Conservation (phyloP, 2,797 vertebrate genomes). For the Ispidina lecontei region DNA sequence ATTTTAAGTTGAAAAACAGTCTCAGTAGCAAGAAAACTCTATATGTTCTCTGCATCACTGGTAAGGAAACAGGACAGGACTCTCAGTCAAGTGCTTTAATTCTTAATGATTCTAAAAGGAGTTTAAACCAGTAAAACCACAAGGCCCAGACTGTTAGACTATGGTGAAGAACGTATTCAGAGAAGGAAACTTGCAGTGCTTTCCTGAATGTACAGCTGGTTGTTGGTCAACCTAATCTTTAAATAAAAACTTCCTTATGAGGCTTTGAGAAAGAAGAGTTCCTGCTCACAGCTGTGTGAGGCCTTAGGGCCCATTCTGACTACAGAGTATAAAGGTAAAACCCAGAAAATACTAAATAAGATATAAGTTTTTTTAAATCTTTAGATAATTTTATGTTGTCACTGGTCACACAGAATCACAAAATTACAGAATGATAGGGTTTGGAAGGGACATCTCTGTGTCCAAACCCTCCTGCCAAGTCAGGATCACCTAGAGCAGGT, state of each 20-base stretch:
- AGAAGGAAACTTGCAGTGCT: not conserved
- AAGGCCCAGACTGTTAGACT: not conserved
- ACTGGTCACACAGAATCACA: no score
- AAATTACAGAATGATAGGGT: no score
- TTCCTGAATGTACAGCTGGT: not conserved
- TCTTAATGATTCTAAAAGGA: not conserved
- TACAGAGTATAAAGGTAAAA: not conserved
- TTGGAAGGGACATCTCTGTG: no score
- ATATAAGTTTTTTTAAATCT: not conserved
- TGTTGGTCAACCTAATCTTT: not conserved
- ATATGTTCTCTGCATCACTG: fast-evolving
- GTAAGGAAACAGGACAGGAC: not conserved
- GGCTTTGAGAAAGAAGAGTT: not conserved
- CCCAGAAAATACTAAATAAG: not conserved
- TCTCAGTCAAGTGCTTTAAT: not conserved
- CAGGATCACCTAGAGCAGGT: no score
- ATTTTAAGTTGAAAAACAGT: not conserved
- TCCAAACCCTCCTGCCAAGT: no score
- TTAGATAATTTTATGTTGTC: not conserved
- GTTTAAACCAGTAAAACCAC: not conserved
- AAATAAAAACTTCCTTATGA: not conserved
- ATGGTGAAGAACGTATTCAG: not conserved
- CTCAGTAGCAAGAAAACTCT: not conserved
- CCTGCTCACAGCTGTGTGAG: not conserved
- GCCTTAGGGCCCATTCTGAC: not conserved